A percentile compares a stretch with the other conserved stretches of the same genome.
Conservation (phyloP, 2,113 vertebrate genomes). For the Perca schrenkii region DNA sequence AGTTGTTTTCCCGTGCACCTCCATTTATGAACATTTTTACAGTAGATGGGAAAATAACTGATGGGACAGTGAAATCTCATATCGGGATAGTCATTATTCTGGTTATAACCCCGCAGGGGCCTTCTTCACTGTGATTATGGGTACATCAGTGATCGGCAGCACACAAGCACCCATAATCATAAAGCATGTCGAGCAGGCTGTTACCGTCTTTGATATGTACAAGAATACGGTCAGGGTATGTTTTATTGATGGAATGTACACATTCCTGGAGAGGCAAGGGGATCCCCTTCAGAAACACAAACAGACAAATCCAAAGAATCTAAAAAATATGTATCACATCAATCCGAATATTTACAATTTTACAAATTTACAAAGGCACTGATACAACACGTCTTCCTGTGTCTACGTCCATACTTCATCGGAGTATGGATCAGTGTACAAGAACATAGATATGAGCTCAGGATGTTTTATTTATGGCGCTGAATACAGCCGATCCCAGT, state of each 20-base stretch:
- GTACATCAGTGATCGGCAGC: constrained; percentile 60
- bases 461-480: constrained; percentile 66
- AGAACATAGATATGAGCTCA: constrained; percentile 45
- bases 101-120: constrained; percentile 51
- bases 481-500: constrained; percentile 43
- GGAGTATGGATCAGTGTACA: constrained; percentile 50
- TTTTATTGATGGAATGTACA: neutral
- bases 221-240: neutral
- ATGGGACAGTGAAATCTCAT: constrained; percentile 23
- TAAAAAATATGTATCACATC: neutral
- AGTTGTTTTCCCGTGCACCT: neutral
- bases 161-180: constrained; percentile 43
- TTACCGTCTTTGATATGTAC: constrained; percentile 3
- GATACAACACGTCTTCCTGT: neutral
- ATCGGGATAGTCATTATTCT: constrained; percentile 58
- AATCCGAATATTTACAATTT: neutral
- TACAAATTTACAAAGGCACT: no score
- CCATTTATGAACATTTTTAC: neutral
- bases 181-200: constrained; percentile 6
- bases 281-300: neutral
- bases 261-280: neutral
- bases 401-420: constrained; percentile 19
- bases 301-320: neutral
- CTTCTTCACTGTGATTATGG: constrained; percentile 64
- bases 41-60: constrained; percentile 32